phyloP scores from a whole-genome alignment of 2,888 invertebrate species.

The Clanis bilineata region DNA sequence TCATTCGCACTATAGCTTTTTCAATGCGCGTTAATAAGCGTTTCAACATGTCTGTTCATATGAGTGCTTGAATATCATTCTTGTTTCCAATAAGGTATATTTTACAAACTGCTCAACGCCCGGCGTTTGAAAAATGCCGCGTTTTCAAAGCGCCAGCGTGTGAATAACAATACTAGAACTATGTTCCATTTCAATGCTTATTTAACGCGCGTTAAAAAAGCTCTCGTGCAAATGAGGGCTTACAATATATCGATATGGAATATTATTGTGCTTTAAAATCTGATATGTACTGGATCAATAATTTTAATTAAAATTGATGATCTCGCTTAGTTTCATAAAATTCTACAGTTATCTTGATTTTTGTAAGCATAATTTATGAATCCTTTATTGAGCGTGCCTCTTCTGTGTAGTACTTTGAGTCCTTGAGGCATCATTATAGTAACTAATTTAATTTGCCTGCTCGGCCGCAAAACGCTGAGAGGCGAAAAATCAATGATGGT shows the following conservation, averaged over 20 bases:
- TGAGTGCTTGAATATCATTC: too few species aligned
- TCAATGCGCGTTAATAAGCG: too few species aligned
- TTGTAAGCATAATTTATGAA: neutral
- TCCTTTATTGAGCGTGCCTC: slow-evolving; percentile 18
- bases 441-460: slow-evolving; percentile 50
- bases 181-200: too few species aligned
- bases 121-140: too few species aligned
- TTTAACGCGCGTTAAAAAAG: too few species aligned
- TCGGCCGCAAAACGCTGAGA: slow-evolving; percentile 53
- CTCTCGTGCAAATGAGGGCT: too few species aligned
- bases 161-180: too few species aligned
- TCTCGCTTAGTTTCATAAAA: neutral
- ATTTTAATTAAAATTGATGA: neutral
- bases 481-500: slow-evolving; percentile 52
- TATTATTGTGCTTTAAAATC: neutral
- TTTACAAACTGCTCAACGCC: too few species aligned
- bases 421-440: neutral
- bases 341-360: neutral
- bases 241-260: neutral
- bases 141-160: too few species aligned
- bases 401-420: neutral
- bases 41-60: too few species aligned
- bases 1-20: too few species aligned
- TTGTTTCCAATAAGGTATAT: too few species aligned
- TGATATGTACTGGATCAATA: neutral